Percentiles rank a stretch among this genome's conserved stretches.
These are phyloP conservation scores for Chinchilla lanigera DNA, from an alignment of 2,113 vertebrate genomes.

Conservation along the genomic window DNA sequence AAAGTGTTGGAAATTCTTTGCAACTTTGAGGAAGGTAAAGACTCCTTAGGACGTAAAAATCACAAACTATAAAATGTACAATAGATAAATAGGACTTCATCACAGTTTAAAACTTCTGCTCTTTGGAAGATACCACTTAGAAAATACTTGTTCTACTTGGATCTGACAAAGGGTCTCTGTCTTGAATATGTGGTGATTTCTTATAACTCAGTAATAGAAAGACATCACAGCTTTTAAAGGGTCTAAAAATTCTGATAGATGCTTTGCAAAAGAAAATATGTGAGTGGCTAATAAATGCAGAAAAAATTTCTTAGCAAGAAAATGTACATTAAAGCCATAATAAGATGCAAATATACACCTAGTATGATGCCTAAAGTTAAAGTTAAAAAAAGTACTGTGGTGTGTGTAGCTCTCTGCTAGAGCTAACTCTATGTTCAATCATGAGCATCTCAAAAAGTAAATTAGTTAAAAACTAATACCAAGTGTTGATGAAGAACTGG, in stretches of 20 bases:
- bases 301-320: neutral
- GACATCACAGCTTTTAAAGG: neutral
- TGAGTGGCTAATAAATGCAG: neutral
- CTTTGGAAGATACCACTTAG: neutral
- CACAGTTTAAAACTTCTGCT: neutral
- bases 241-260: neutral
- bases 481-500: neutral
- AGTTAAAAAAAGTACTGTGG: neutral
- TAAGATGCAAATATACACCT: neutral
- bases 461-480: neutral
- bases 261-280: neutral
- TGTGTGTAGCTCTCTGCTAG: neutral
- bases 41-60: conserved; percentile 7
- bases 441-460: neutral
- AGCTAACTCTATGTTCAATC: neutral
- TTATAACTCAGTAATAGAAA: neutral
- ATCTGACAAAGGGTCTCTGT: neutral
- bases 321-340: neutral
- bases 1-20: neutral
- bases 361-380: neutral
- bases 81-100: neutral
- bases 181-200: neutral
- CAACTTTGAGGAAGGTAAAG: neutral
- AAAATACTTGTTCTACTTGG: neutral
- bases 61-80: neutral